Base-by-base conservation (phyloP, 2,888 invertebrate genomes). In the Portevinia maculata region DNA sequence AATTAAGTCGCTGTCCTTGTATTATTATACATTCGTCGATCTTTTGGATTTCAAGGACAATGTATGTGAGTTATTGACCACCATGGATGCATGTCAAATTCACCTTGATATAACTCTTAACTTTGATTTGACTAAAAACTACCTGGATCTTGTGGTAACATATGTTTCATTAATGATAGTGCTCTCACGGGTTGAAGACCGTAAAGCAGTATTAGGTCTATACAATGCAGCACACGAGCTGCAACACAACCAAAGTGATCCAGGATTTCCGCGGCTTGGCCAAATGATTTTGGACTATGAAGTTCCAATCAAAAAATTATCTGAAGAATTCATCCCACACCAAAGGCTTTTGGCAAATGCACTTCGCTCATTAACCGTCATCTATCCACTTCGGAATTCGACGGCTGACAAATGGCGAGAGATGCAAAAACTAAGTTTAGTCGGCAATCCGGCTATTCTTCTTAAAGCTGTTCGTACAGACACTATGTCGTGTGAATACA, bases 1-100 rank as follows among this genome's bases (percentile, higher is more conserved):
- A 41, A 97, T 98, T 85, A 99, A 99, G 89, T 97, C 98, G 0
- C 92, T 99, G 1, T 98, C 98, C 0, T 91, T 99, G 6, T 99
- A 99, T 89, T 99, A 99, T 89, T 98, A 98, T 89, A 99, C 99
- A 0, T 99, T 99, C 92, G 99, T 99, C 9, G 99, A 99, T 92
- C 93, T 99, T 46, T 92, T 99, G 67, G 99, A 99, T 89, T 97
- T 99, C 88, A 99, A 98, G 91, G 98, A 98, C 88, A 96, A 96
- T 92, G 96, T 97, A 0, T 95, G 96, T 88, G 97, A 97, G 89
- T 91, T 97, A 71, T 92, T 97, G 0, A 99, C 99, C 9, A 97
- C 97, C 17, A 98, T 99, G 95, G 98, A 99, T 92, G 97, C 98
- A 1, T 98, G 97, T 88, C 98, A 98, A 89, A 94, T 99, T 37